phyloP scores from a whole-genome alignment of 2,113 vertebrate genomes.

The Heliornis fulica region DNA sequence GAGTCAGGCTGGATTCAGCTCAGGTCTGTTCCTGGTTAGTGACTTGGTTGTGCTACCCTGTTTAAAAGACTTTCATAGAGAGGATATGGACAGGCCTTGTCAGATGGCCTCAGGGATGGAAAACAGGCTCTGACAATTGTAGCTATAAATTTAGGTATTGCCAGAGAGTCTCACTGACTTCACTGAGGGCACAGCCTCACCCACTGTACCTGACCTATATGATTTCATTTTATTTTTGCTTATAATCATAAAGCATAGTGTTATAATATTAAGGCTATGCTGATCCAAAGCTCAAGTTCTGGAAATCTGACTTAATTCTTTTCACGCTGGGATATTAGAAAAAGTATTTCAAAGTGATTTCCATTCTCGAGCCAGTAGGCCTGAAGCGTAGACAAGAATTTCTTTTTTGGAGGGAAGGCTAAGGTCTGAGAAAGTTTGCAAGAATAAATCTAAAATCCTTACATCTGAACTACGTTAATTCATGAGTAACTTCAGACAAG shows the following conservation, averaged over 20 bases:
- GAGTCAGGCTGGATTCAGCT: not conserved
- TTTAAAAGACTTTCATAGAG: not conserved
- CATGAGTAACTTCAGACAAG: not conserved
- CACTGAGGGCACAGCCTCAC: not conserved
- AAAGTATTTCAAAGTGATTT: not conserved
- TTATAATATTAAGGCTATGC: not conserved
- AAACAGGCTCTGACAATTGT: not conserved
- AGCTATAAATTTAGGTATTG: not conserved
- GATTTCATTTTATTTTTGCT: not conserved
- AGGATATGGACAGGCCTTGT: not conserved
- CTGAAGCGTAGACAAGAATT: not conserved
- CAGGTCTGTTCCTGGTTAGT: not conserved
- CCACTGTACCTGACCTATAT: not conserved
- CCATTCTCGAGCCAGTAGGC: not conserved
- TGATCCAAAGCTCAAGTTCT: not conserved
- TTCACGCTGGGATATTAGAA: not conserved
- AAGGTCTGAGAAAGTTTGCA: not conserved
- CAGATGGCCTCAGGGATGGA: not conserved
- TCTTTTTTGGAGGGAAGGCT: not conserved
- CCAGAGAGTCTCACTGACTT: not conserved
- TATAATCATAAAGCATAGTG: not conserved
- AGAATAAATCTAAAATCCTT: not conserved
- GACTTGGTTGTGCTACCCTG: not conserved
- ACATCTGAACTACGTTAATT: not conserved
- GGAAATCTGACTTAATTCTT: not conserved